These are phyloP conservation scores for Vulpes ferrilata DNA, from an alignment of 2,113 vertebrate genomes.

Conservation along the genomic window DNA sequence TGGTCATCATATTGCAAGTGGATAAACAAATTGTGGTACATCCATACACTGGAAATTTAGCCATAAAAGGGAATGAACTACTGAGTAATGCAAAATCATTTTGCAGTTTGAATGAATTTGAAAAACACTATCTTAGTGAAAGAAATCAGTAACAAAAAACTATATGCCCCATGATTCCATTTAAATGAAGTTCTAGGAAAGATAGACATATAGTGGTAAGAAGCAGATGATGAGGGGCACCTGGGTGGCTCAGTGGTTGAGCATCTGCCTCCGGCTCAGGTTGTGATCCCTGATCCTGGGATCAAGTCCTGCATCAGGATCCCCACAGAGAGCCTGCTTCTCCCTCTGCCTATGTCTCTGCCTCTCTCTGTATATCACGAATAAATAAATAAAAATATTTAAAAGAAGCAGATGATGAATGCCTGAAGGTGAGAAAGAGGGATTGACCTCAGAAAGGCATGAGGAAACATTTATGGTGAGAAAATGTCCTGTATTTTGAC, in stretches of 20 bases:
- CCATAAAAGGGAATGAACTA: background rate
- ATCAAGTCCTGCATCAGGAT: too few species aligned
- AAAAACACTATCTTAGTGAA: background rate
- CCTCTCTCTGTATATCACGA: too few species aligned
- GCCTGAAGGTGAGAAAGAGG: background rate
- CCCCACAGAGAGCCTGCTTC: too few species aligned
- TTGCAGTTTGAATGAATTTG: constrained; percentile 7
- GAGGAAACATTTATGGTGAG: background rate
- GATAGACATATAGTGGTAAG: background rate
- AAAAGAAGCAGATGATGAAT: background rate
- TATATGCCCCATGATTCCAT: background rate
- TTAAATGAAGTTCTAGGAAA: background rate
- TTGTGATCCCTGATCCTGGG: too few species aligned
- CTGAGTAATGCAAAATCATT: background rate
- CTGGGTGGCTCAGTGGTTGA: too few species aligned
- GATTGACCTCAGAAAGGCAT: background rate
- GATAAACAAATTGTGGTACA: background rate
- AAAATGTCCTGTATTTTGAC: background rate
- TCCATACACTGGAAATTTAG: background rate
- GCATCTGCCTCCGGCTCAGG: too few species aligned
- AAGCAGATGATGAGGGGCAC: background rate
- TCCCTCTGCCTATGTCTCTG: too few species aligned
- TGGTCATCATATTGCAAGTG: background rate
- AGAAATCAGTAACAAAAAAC: background rate
- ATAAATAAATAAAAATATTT: too few species aligned